Evolutionary conservation across 2,888 invertebrate species (phyloP).

Genomic region (Philhelius pedissequus): DNA sequence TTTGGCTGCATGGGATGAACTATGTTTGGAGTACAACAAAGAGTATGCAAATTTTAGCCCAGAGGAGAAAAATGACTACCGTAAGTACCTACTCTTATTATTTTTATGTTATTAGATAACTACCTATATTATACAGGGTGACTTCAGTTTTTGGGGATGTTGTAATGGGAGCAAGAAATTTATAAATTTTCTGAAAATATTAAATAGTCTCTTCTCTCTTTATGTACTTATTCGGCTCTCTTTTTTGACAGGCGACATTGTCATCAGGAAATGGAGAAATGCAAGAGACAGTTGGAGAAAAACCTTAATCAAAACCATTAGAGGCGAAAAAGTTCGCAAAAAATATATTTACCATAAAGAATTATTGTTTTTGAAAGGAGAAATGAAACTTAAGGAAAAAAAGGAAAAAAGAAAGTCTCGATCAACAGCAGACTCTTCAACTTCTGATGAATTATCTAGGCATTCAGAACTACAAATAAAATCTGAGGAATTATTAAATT

Average conservation of each 20-base stretch:
- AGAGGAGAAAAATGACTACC: background rate
- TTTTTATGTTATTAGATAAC: background rate
- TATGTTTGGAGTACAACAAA: background rate
- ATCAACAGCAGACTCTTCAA: background rate
- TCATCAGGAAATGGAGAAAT: slow-evolving; percentile 1
- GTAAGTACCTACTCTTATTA: background rate
- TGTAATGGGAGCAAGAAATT: no score
- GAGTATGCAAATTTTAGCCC: background rate
- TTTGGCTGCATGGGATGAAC: slow-evolving; percentile 1
- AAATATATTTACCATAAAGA: background rate
- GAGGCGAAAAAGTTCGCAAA: background rate
- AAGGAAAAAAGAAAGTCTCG: background rate
- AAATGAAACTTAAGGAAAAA: background rate
- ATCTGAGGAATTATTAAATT: background rate
- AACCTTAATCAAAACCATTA: background rate
- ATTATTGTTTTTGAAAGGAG: background rate
- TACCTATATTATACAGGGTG: background rate
- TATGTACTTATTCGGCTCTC: no score
- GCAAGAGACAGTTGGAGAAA: background rate
- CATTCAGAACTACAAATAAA: background rate
- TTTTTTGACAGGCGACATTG: background rate
- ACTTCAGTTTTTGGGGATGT: background rate
- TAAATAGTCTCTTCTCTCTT: no score
- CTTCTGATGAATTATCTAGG: background rate
- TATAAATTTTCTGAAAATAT: no score